Percentiles rank a stretch among this genome's conserved stretches.
These are phyloP conservation scores for Drosophila sturtevanti DNA, from an alignment of 1,140 invertebrate species.

Conservation along the genomic window DNA sequence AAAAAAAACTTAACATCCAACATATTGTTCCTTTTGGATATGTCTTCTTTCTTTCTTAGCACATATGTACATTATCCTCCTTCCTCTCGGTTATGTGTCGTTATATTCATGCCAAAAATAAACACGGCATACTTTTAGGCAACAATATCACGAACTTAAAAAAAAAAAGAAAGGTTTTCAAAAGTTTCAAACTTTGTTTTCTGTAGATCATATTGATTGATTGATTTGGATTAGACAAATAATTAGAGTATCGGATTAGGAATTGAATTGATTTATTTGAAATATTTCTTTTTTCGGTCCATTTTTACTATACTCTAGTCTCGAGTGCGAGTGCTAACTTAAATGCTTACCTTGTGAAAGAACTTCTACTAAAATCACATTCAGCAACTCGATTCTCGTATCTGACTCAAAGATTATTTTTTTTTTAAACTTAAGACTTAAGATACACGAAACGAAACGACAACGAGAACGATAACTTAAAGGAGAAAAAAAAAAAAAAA, in stretches of 20 bases:
- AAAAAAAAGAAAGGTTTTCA: too few species aligned
- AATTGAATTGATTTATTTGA: conserved; percentile 19
- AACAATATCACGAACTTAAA: too few species aligned
- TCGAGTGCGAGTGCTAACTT: conserved; percentile 15
- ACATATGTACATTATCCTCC: too few species aligned
- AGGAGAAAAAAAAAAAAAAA: background rate
- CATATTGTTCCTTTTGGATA: too few species aligned
- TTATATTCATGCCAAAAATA: too few species aligned
- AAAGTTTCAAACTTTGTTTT: too few species aligned
- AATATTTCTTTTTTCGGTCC: conserved; percentile 13
- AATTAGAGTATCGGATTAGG: conserved; percentile 7
- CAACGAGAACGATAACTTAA: conserved; percentile 1
- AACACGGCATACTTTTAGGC: too few species aligned
- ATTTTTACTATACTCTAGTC: conserved; percentile 12
- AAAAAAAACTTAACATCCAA: too few species aligned
- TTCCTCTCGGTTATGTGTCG: too few species aligned
- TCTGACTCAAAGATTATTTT: conserved; percentile 8
- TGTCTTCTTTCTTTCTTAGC: too few species aligned
- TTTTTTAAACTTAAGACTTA: background rate
- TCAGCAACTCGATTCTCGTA: conserved; percentile 15
- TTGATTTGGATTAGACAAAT: background rate
- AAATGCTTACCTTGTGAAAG: conserved; percentile 19
- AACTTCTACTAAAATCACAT: conserved; percentile 16
- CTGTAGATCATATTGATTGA: too few species aligned
- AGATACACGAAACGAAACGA: conserved; percentile 10